Evolutionary conservation across 64 coral and sea anemone species (phyloP), one percentile per base, ranked within the genome.

Genomic region (Montipora cactus): DNA sequence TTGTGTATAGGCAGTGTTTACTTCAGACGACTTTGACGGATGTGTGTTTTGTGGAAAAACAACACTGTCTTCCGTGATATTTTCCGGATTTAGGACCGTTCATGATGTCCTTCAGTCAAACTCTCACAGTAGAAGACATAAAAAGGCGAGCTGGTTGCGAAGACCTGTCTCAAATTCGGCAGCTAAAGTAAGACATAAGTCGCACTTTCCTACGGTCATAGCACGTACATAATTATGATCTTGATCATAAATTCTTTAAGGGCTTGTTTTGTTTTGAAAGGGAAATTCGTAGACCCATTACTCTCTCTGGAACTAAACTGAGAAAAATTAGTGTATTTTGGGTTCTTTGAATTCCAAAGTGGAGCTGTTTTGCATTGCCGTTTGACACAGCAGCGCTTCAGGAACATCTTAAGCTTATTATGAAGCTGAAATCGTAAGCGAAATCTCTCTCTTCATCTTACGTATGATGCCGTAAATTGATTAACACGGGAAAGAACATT

Each of bases 61-160:
- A 4, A 72, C 62, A 4, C 20, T 23, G 15, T 23, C 66, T 20
- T 70, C 20, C 16, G 62, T 72, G 46, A 5, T 86, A 48, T 71
- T 62, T 86, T 62, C 15, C 12, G 66, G 64, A 49, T 72, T 79
- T 47, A 79, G 67, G 46, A 18, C 59, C 66, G 37, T 58, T 14
- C 10, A 67, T 62, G 79, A 72, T 89, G 81, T 81, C 75, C 44
- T 79, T 46, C 59, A 87, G 15, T 90, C 55, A 57, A 78, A 23
- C 89, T 83, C 90, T 95, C 57, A 91, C 87, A 25, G 77, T 76
- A 88, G 88, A 87, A 12, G 88, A 98, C 77, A 98, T 98, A 78
- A 84, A 81, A 2, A 81, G 94, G 55, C 69, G 95, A 25, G 74
- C 83, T 93, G 91, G 94, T 67, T 82, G 78, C 69, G 83, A 98